Base-by-base conservation (phyloP, 1,140 invertebrate species). In the Drosophila sp. region DNA sequence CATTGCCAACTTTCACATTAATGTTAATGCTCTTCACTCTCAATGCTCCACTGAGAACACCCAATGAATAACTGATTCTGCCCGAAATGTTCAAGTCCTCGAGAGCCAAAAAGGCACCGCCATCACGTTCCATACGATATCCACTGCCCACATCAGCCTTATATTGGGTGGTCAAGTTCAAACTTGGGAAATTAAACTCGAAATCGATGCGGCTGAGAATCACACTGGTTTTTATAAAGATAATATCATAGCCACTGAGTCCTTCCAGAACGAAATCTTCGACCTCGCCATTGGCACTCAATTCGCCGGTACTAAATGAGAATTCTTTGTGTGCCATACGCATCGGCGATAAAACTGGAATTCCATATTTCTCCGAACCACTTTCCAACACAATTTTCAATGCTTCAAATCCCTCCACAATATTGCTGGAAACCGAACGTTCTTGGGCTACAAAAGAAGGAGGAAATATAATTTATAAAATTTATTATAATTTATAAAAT, bases 21-120 rank as follows among this genome's bases (percentile, higher is more conserved):
- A 90, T 23, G 6, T 79, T 38, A 11, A 91, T 44, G 17, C 76
- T 63, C 69, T 80, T 91, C 3, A 91, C 64, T 10, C 41, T 64
- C 5, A 91, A 4, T 4, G 70, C 41, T 2, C 56, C 33, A 7
- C 61, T 70, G 30, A 69, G 50, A n/a, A 66, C 10, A 6, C 79
- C 60, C 23, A 89, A 35, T 0, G 73, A 78, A 55, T 91, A 91
- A 58, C 61, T 84, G 54, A 84, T 70, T 10, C 27, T 41, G 3
- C 80, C 90, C 6, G 65, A 29, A 1, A 91, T 50, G 10, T 60
- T 70, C 3, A 91, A 35, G 60, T 91, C 58, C 32, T 91, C 78
- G 3, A 91, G 58, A n/a, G 87, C 82, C 50, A 91, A 58, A 60
- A 80, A 90, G 29, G 90, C 86, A 10, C 72, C 70, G 11, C 91